Percentiles rank a stretch among this genome's conserved stretches.
These are phyloP conservation scores for Sepiola atlantica DNA, from an alignment of 2,888 invertebrate species.

Conservation along the genomic window DNA sequence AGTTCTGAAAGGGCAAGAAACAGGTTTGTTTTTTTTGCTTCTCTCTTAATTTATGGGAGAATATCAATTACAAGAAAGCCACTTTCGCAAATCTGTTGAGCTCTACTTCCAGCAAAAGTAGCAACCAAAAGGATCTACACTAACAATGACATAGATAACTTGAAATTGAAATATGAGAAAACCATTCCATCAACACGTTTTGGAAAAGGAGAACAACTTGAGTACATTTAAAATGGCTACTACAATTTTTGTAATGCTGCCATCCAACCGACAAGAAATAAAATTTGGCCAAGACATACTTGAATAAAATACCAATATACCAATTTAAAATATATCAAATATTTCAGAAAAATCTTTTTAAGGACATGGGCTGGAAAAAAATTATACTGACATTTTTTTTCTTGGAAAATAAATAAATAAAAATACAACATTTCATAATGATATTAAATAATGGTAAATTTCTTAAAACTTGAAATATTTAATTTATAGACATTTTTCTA, in stretches of 20 bases:
- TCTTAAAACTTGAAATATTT: too few species aligned
- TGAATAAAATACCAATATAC: not conserved
- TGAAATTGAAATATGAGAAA: not conserved
- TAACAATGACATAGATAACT: not conserved
- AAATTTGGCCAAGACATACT: not conserved
- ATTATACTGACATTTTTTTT: too few species aligned
- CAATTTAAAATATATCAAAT: not conserved
- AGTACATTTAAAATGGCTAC: not conserved
- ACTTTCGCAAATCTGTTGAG: not conserved
- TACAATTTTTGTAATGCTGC: not conserved
- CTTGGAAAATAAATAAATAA: too few species aligned
- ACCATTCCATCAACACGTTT: not conserved
- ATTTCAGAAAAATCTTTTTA: too few species aligned
- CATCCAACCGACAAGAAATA: not conserved
- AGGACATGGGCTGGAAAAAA: too few species aligned
- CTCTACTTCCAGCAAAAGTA: not conserved
- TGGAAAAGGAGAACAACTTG: not conserved
- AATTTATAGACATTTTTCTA: too few species aligned
- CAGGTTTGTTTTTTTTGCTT: not conserved
- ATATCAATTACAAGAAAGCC: not conserved
- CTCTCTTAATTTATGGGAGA: not conserved
- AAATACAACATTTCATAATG: too few species aligned
- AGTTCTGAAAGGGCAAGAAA: not conserved
- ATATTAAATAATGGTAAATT: too few species aligned
- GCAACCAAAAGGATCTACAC: not conserved